phyloP scores from a whole-genome alignment of 2,888 invertebrate genomes.

The Caenorhabditis sp. region DNA sequence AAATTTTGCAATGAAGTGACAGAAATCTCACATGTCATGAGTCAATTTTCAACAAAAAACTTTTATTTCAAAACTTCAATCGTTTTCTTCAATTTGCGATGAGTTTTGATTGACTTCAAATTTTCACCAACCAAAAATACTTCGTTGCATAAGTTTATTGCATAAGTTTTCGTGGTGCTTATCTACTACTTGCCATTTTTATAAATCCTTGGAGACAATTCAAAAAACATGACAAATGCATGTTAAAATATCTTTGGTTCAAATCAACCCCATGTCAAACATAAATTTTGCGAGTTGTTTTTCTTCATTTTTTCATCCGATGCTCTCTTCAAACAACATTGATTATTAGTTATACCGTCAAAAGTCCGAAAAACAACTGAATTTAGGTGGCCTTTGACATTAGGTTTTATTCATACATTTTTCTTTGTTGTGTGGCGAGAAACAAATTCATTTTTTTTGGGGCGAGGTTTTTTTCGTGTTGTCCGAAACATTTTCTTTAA shows the following conservation, averaged over 20 bases:
- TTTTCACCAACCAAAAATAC: too few relatives aligned
- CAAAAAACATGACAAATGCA: background rate
- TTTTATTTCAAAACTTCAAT: too few relatives aligned
- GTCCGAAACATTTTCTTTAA: background rate
- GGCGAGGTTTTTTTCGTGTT: background rate
- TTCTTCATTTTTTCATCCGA: background rate
- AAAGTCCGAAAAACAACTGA: too few relatives aligned
- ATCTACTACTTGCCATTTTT: background rate
- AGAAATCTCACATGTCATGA: too few relatives aligned
- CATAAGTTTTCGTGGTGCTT: background rate
- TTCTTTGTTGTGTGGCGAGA: background rate
- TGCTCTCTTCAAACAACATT: background rate
- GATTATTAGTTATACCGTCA: too few relatives aligned
- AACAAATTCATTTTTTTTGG: background rate
- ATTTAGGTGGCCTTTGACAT: too few relatives aligned
- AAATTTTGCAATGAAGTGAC: too few relatives aligned
- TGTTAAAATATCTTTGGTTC: background rate
- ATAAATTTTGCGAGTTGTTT: constrained; percentile 1
- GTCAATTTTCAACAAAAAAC: too few relatives aligned
- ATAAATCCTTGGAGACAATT: constrained; percentile 1
- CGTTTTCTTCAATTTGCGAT: too few relatives aligned
- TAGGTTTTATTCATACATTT: background rate
- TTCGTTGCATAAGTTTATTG: background rate
- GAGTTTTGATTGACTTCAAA: too few relatives aligned
- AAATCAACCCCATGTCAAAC: constrained; percentile 1